Base-by-base conservation (phyloP, 2,797 vertebrate species). In the Bucorvus abyssinicus region DNA sequence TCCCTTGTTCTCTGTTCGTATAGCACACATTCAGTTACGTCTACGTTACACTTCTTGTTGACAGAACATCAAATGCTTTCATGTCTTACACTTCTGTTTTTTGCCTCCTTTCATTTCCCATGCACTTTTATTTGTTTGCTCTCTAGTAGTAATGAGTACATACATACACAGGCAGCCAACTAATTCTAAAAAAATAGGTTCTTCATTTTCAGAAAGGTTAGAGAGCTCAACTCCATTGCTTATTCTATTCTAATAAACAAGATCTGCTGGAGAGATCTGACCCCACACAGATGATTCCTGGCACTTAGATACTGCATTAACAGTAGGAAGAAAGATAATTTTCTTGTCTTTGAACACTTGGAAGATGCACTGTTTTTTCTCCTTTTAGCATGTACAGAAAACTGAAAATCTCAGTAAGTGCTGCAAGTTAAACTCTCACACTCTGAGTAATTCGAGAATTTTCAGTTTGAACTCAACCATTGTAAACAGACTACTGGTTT, bases 201-300 rank as follows among this genome's bases (percentile, higher is more conserved):
- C 22, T 76, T 75, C 8, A 11, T 74, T 94, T 61, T 71, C 67
- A n/a, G 26, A 87, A 95, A 79, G 27, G 13, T 29, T 50, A 60
- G 19, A 76, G 19, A 9, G 17, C 38, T 78, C 50, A 60, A n/a
- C 32, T 20, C 24, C 21, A 32, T 9, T 57, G 61, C 42, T 50
- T 84, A 17, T 59, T 32, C 34, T 42, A 23, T 2, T 40, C 12
- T 40, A 55, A 74, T 44, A 61, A 93, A 47, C 11, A 34, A 38
- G 65, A 85, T 29, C 40, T 47, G 57, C 73, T 42, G 23, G 32
- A 69, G 52, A 80, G 29, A 71, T 75, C 40, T 70, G n/a, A 63
- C 29, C 15, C 49, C 52, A 80, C 11, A 4, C 27, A 89, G 32
- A 86, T 34, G 32, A 76, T 42, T 64, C 57, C 77, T 55, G 60